phyloP scores from a whole-genome alignment of 2,113 vertebrate genomes.

The Seriola dumerili region DNA sequence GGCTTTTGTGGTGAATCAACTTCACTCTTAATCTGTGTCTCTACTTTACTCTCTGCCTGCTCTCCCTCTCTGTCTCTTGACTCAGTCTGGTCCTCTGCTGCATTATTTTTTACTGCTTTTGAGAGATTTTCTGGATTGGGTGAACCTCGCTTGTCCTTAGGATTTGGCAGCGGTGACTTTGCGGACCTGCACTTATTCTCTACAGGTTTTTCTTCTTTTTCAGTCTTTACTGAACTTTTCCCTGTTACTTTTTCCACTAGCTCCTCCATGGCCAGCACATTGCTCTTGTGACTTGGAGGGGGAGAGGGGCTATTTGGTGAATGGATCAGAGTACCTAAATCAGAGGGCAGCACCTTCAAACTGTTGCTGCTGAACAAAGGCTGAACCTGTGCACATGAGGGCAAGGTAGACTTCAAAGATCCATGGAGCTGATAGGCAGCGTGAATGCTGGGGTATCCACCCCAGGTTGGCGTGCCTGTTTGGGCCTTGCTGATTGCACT shows the following conservation, averaged over 20 bases:
- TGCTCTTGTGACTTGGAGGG: slow-evolving; percentile 93
- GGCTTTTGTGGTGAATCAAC: slow-evolving; percentile 87
- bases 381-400: slow-evolving; percentile 89
- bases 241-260: slow-evolving; percentile 97
- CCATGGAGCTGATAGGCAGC: slow-evolving; percentile 98
- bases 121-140: slow-evolving; percentile 84
- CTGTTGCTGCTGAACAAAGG: slow-evolving; percentile 88
- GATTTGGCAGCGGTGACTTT: slow-evolving; percentile 86
- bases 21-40: slow-evolving; percentile 89
- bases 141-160: slow-evolving; percentile 90
- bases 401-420: slow-evolving; percentile 88
- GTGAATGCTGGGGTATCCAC: slow-evolving; percentile 98
- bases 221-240: slow-evolving; percentile 89
- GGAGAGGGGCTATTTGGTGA: slow-evolving; percentile 92
- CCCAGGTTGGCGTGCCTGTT: slow-evolving; percentile 97
- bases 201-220: slow-evolving; percentile 85
- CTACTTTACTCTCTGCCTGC: slow-evolving; percentile 82
- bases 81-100: slow-evolving; percentile 76
- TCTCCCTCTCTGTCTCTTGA: slow-evolving; percentile 81
- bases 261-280: slow-evolving; percentile 98
- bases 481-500: slow-evolving; percentile 99
- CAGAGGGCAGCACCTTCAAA: slow-evolving; percentile 87
- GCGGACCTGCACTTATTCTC: slow-evolving; percentile 83
- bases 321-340: slow-evolving; percentile 89
- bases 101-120: slow-evolving; percentile 79